Percentiles rank a stretch among this genome's conserved stretches.
phyloP scores from a whole-genome alignment of 1,140 invertebrate species.

The Propsilocerus akamusi region DNA sequence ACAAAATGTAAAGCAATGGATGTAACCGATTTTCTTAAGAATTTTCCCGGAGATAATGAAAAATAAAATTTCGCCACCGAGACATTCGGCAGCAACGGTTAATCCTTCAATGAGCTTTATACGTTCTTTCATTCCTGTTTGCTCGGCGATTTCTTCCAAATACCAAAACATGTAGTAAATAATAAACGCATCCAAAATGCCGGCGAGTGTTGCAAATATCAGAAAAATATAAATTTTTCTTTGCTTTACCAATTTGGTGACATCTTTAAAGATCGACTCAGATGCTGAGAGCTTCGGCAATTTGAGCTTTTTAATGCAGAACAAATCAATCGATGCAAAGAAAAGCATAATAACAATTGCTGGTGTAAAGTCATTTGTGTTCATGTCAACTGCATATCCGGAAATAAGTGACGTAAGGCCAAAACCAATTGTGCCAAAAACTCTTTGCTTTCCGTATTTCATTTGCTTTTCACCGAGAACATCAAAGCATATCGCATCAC shows the following conservation, averaged over 20 bases:
- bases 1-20: constrained; percentile 46
- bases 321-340: constrained; percentile 39
- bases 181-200: constrained; percentile 55
- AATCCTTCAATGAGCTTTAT: constrained; percentile 60
- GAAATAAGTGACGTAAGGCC: constrained; percentile 43
- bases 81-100: constrained; percentile 50
- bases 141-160: constrained; percentile 46
- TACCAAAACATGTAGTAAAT: constrained; percentile 67
- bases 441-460: constrained; percentile 54
- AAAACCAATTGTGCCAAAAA: constrained; percentile 63
- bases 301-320: constrained; percentile 41
- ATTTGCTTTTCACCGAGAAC: constrained; percentile 45
- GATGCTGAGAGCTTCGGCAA: constrained; percentile 42
- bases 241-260: constrained; percentile 33
- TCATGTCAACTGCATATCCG: constrained; percentile 40
- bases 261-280: constrained; percentile 39
- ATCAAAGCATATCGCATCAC: constrained; percentile 65
- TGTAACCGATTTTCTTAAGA: constrained; percentile 46
- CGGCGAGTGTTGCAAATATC: constrained; percentile 45
- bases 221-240: constrained; percentile 44
- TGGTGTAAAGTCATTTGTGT: constrained; percentile 38
- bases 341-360: constrained; percentile 41
- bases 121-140: constrained; percentile 33
- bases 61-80: constrained; percentile 54
- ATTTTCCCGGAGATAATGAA: constrained; percentile 53